These are phyloP conservation scores for Procavia capensis DNA, from an alignment of 2,113 vertebrate genomes.

Conservation along the genomic window DNA sequence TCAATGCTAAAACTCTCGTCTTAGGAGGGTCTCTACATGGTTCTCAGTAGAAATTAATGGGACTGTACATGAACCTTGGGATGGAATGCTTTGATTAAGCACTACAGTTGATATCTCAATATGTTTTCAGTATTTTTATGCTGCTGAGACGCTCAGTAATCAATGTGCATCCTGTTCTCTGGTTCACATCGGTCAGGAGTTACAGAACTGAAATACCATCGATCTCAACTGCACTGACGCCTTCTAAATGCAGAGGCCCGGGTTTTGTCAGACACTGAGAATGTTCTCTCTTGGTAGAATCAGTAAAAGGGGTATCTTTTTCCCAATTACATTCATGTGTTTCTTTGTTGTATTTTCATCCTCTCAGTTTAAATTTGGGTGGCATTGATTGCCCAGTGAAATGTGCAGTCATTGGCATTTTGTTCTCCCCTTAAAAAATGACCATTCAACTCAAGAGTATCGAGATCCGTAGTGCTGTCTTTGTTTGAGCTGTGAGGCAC, in stretches of 20 bases:
- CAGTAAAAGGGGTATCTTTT: conserved; percentile 8
- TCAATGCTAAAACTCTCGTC: conserved; percentile 14
- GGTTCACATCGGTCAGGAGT: not conserved
- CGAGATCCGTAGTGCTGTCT: not conserved
- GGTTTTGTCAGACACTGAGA: conserved; percentile 13
- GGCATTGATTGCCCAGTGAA: conserved; percentile 51
- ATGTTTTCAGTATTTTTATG: conserved; percentile 20
- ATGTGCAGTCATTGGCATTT: conserved; percentile 21
- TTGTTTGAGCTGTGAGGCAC: conserved; percentile 35
- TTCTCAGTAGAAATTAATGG: conserved; percentile 6
- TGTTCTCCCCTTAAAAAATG: conserved; percentile 42
- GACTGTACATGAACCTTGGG: conserved; percentile 5
- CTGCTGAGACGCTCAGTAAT: conserved; percentile 47
- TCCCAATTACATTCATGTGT: not conserved
- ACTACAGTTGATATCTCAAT: not conserved
- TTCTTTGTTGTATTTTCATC: not conserved
- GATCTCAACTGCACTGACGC: not conserved
- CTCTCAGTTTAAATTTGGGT: conserved; percentile 42
- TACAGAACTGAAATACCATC: conserved; percentile 4
- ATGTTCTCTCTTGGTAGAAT: not conserved
- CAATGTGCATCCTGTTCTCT: not conserved
- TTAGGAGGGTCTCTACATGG: not conserved
- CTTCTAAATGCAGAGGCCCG: not conserved
- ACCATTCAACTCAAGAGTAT: conserved; percentile 2
- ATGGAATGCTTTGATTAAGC: conserved; percentile 21